Percentiles rank a stretch among this genome's conserved stretches.
Evolutionary conservation across 2,113 vertebrate genomes (phyloP).

Genomic region (Phaethornis superciliosus): DNA sequence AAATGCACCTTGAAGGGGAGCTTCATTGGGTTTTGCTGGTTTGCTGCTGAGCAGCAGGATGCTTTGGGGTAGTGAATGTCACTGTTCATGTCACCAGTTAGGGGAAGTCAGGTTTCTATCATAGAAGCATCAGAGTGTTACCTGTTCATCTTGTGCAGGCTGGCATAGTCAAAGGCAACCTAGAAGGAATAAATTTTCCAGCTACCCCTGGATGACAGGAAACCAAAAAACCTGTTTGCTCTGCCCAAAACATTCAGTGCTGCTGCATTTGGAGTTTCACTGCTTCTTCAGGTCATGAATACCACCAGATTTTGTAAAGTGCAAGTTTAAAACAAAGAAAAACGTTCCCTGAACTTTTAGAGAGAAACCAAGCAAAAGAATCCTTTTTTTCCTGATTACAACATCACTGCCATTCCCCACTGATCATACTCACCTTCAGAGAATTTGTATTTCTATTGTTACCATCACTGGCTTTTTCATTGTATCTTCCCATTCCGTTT

Average conservation of each 20-base stretch:
- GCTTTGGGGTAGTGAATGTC: not conserved
- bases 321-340: not conserved
- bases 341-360: not conserved
- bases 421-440: not conserved
- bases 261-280: not conserved
- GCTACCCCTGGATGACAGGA: not conserved
- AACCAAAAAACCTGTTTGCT: not conserved
- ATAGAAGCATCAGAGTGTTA: not conserved
- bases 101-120: not conserved
- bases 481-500: slow-evolving; percentile 14
- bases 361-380: not conserved
- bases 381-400: not conserved
- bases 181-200: not conserved
- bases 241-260: not conserved
- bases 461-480: not conserved
- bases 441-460: slow-evolving; percentile 23
- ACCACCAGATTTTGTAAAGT: not conserved
- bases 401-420: not conserved
- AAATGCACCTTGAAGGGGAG: rapidly evolving
- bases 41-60: not conserved
- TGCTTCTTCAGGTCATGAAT: not conserved
- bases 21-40: not conserved
- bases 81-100: not conserved
- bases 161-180: not conserved
- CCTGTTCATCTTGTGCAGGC: not conserved